Conservation (phyloP, 1,140 invertebrate genomes). For the Cydia strobilella region DNA sequence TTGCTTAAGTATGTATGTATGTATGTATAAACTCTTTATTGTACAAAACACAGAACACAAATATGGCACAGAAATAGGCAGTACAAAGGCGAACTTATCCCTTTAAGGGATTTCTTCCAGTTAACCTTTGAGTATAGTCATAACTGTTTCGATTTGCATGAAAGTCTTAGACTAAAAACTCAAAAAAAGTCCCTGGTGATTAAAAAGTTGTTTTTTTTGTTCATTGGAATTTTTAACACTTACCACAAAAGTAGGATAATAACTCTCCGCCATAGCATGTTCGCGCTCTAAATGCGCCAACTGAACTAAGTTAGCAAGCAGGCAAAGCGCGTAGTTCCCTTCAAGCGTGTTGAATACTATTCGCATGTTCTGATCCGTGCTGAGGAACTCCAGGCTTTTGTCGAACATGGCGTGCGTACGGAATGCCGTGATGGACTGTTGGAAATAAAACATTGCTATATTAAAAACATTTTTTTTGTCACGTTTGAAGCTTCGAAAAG, state of each 20-base stretch:
- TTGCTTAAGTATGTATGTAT: not conserved
- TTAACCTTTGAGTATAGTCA: no score
- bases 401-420: conserved; percentile 86
- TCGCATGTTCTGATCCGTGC: conserved; percentile 89
- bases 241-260: conserved; percentile 87
- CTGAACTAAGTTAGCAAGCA: conserved; percentile 89
- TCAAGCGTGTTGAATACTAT: conserved; percentile 94
- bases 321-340: conserved; percentile 92
- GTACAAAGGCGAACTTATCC: no score
- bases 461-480: not conserved
- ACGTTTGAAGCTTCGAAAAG: no score
- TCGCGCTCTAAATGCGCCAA: conserved; percentile 88
- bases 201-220: no score
- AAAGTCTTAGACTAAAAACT: no score
- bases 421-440: conserved; percentile 84
- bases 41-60: no score
- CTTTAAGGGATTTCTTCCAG: no score
- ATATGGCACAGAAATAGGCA: no score
- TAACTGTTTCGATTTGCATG: no score
- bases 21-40: no score
- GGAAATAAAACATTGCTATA: conserved; percentile 35
- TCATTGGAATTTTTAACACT: conserved; percentile 48
- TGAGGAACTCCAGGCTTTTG: conserved; percentile 87
- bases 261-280: conserved; percentile 81
- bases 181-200: no score